A percentile compares a stretch with the other conserved stretches of the same genome.
phyloP scores from a whole-genome alignment of 1,140 invertebrate species.

The Listronotus oregonensis region DNA sequence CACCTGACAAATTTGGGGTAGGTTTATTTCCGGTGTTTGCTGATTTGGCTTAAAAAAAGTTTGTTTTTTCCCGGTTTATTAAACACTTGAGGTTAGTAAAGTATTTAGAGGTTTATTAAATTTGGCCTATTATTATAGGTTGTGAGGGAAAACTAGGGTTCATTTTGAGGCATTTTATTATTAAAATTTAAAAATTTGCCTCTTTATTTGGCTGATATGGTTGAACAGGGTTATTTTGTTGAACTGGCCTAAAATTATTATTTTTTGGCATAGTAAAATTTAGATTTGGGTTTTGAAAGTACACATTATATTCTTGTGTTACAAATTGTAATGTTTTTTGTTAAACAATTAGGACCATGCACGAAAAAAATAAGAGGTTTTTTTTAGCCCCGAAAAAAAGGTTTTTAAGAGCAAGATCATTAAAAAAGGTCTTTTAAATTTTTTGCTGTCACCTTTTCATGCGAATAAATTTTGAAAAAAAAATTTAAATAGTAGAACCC shows the following conservation, averaged over 20 bases:
- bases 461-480: slow-evolving; percentile 4
- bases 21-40: background rate
- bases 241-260: no score
- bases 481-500: slow-evolving; percentile 3
- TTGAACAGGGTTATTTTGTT: background rate
- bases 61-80: background rate
- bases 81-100: background rate
- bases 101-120: background rate
- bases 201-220: no score
- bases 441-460: slow-evolving; percentile 1
- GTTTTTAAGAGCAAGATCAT: slow-evolving; percentile 11
- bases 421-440: background rate
- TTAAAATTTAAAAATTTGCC: background rate
- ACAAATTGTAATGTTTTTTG: no score
- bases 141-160: background rate
- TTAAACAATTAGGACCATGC: slow-evolving; percentile 1
- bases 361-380: slow-evolving; percentile 8
- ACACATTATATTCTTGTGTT: slow-evolving; percentile 24
- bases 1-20: background rate
- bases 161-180: background rate
- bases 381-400: slow-evolving; percentile 19
- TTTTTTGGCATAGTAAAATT: background rate
- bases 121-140: background rate
- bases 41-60: slow-evolving; percentile 20
- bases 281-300: slow-evolving; percentile 11